phyloP scores from a whole-genome alignment of 23 tunicate genomes.

The Ciona savignyi region DNA sequence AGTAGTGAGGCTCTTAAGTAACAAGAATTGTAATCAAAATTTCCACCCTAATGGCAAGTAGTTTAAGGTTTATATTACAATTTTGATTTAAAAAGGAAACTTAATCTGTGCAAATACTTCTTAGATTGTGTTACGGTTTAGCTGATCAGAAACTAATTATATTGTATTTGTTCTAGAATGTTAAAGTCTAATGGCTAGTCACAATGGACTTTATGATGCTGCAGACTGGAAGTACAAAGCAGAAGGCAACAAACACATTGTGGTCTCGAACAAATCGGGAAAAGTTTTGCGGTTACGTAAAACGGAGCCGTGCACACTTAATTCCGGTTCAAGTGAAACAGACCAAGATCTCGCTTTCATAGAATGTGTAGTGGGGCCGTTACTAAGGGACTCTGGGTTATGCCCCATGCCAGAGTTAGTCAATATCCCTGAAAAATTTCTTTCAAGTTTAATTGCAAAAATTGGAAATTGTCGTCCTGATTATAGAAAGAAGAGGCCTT shows the following conservation, averaged over 20 bases:
- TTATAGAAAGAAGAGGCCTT: slow-evolving; percentile 30
- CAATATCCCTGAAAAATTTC: slow-evolving; percentile 36
- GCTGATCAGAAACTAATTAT: too few species aligned
- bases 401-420: slow-evolving; percentile 32
- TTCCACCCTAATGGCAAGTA: neutral
- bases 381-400: slow-evolving; percentile 44
- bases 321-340: slow-evolving; percentile 8
- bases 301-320: neutral
- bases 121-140: too few species aligned
- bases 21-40: too few species aligned
- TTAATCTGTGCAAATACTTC: too few species aligned
- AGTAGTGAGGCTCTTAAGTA: too few species aligned
- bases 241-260: slow-evolving; percentile 88
- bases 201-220: neutral
- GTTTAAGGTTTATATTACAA: neutral
- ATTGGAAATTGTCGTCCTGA: slow-evolving; percentile 51
- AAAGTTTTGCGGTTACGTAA: slow-evolving; percentile 64
- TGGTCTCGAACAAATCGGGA: slow-evolving; percentile 48
- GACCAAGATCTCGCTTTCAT: slow-evolving; percentile 14
- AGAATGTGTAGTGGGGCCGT: slow-evolving; percentile 47
- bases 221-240: slow-evolving; percentile 81
- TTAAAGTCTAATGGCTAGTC: neutral
- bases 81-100: too few species aligned
- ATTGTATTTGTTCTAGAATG: neutral
- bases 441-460: slow-evolving; percentile 20